phyloP scores from a whole-genome alignment of 92 coral and sea anemone genomes.

The Meandrina meandrites region DNA sequence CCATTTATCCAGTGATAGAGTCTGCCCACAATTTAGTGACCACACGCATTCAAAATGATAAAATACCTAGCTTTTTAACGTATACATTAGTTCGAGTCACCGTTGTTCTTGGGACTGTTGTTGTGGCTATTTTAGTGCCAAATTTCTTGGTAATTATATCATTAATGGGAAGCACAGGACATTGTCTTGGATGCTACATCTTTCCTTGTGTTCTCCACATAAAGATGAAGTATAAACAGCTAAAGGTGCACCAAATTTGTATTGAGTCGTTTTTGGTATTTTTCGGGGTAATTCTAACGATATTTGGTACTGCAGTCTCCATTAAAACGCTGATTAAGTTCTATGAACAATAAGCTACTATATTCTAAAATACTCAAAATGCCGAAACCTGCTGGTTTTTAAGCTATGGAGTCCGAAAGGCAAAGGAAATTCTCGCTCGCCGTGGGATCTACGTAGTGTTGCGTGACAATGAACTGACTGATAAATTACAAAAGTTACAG shows the following conservation, averaged over 20 bases:
- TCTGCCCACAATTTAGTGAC: neutral
- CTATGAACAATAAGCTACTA: neutral
- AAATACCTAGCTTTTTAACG: neutral
- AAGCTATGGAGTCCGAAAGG: too few species aligned
- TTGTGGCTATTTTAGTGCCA: slow-evolving; percentile 9
- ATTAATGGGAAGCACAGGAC: neutral
- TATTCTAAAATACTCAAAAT: too few species aligned
- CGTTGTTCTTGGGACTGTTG: neutral
- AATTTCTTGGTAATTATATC: slow-evolving; percentile 3
- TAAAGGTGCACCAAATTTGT: neutral
- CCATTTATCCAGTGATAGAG: neutral
- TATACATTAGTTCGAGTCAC: neutral
- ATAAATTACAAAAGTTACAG: too few species aligned
- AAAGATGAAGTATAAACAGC: neutral
- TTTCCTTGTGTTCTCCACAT: neutral
- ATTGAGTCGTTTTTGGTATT: neutral
- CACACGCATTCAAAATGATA: neutral
- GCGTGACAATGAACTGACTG: too few species aligned
- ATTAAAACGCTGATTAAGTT: neutral
- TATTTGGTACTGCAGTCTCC: neutral
- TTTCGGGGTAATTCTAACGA: neutral
- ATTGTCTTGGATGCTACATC: neutral
- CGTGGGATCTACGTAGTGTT: too few species aligned
- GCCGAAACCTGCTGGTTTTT: too few species aligned
- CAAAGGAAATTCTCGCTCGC: too few species aligned